phyloP scores from a whole-genome alignment of 1,140 invertebrate species.

The Hormaphis cornu region DNA sequence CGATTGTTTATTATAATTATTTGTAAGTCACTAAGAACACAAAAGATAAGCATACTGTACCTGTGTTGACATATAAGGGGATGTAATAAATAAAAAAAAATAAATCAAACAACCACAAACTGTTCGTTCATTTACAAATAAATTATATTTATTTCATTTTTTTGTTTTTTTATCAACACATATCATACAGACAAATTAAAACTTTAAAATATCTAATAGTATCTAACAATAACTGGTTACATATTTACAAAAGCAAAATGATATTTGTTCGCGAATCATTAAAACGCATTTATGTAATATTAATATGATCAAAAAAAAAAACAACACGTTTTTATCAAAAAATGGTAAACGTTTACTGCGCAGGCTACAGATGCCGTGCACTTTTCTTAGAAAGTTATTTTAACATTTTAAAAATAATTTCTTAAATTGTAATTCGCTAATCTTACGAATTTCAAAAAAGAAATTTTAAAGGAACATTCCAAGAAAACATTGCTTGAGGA shows the following conservation, averaged over 20 bases:
- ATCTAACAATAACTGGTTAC: slow-evolving; percentile 27
- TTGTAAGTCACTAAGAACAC: too few relatives aligned
- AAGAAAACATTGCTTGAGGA: neutral
- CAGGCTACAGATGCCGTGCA: neutral
- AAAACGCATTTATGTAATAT: neutral
- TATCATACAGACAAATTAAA: slow-evolving; percentile 17
- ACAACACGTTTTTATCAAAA: neutral
- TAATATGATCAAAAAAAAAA: neutral
- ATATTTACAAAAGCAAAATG: slow-evolving; percentile 20
- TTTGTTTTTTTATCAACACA: slow-evolving; percentile 17
- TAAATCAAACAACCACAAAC: neutral
- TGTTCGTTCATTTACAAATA: slow-evolving; percentile 17
- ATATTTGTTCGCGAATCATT: slow-evolving; percentile 8
- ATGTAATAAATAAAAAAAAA: neutral
- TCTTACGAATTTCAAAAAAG: slow-evolving; percentile 23
- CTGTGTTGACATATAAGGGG: neutral
- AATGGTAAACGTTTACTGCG: slow-evolving; percentile 14
- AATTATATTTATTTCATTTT: slow-evolving; percentile 27
- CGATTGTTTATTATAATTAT: too few relatives aligned
- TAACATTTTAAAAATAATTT: slow-evolving; percentile 5
- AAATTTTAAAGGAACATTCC: slow-evolving; percentile 26
- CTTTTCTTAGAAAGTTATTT: neutral
- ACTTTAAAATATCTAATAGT: slow-evolving; percentile 27
- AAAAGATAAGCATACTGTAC: neutral
- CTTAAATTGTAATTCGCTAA: slow-evolving; percentile 25